A percentile compares a stretch with the other conserved stretches of the same genome.
phyloP scores from a whole-genome alignment of 2,888 invertebrate genomes.

The Chrysolina oricalcia region DNA sequence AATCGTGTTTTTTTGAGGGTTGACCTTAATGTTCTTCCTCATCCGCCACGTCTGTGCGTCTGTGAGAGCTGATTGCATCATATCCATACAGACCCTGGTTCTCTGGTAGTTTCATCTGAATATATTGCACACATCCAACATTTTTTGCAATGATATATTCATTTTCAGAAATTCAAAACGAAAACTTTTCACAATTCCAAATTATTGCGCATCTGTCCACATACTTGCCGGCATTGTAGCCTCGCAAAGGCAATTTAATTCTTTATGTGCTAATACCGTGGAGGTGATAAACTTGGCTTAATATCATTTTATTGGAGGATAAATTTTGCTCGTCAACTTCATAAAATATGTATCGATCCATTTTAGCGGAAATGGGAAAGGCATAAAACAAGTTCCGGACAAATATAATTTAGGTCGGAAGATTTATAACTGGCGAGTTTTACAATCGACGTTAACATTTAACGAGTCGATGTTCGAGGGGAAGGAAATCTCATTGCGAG shows the following conservation, averaged over 20 bases:
- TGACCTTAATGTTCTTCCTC: too few relatives aligned
- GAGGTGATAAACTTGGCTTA: constrained; percentile 49
- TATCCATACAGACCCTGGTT: too few relatives aligned
- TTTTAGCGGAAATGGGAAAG: constrained; percentile 63
- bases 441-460: constrained; percentile 71
- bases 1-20: too few relatives aligned
- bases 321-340: constrained; percentile 61
- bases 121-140: too few relatives aligned
- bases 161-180: background rate
- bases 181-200: background rate
- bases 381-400: constrained; percentile 67
- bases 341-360: constrained; percentile 65
- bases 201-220: background rate
- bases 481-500: constrained; percentile 67
- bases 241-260: constrained; percentile 36
- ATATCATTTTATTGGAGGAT: constrained; percentile 57
- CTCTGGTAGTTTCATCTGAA: too few relatives aligned
- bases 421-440: constrained; percentile 71
- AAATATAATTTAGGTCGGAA: constrained; percentile 69
- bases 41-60: too few relatives aligned
- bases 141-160: too few relatives aligned
- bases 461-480: constrained; percentile 64
- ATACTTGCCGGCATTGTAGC: background rate
- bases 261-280: constrained; percentile 44
- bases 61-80: too few relatives aligned